These are phyloP conservation scores for Ceratosolen solmsi DNA, from an alignment of 1,140 invertebrate species.

Conservation along the genomic window DNA sequence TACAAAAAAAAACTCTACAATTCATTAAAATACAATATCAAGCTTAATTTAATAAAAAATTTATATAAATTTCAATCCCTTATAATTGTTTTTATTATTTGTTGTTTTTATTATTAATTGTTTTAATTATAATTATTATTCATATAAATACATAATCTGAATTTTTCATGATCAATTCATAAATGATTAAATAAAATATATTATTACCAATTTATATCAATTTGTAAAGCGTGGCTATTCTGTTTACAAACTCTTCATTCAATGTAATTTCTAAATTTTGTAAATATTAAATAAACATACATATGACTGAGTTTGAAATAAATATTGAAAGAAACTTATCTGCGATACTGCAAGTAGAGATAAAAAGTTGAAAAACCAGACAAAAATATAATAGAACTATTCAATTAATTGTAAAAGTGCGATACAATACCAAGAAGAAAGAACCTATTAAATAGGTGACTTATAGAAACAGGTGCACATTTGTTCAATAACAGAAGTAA, in stretches of 20 bases:
- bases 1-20: too few relatives aligned
- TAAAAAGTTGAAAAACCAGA: slow-evolving; percentile 66
- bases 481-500: slow-evolving; percentile 14
- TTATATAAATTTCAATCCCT: too few relatives aligned
- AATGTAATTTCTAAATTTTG: slow-evolving; percentile 15
- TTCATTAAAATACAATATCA: not conserved
- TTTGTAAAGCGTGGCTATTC: too few relatives aligned
- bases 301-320: not conserved
- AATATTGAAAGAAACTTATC: slow-evolving; percentile 41
- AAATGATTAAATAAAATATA: too few relatives aligned
- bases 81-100: too few relatives aligned
- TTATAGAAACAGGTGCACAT: slow-evolving; percentile 38
- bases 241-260: not conserved
- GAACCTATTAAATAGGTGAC: not conserved
- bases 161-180: too few relatives aligned
- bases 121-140: too few relatives aligned
- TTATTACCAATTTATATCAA: too few relatives aligned
- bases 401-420: slow-evolving; percentile 58
- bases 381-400: slow-evolving; percentile 59
- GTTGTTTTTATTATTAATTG: too few relatives aligned
- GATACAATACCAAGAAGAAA: slow-evolving; percentile 48
- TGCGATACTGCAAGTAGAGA: slow-evolving; percentile 63
- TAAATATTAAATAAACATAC: slow-evolving; percentile 13
- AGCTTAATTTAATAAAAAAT: not conserved
- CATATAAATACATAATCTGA: too few relatives aligned